Base-by-base conservation (phyloP, 2,888 invertebrate species). In the Synergus itoensis region DNA sequence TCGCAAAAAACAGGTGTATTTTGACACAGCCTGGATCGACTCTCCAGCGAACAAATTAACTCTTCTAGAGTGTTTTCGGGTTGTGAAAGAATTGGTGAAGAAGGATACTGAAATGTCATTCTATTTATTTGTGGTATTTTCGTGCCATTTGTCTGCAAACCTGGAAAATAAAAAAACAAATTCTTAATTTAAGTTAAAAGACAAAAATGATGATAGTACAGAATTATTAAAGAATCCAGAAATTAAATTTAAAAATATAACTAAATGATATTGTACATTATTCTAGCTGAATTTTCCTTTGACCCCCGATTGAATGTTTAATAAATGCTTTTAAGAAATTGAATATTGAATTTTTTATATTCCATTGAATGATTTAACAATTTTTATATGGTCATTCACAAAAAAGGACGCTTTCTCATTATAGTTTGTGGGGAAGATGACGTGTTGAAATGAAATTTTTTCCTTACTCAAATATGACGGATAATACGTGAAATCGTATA, bases 71-170 rank as follows among this genome's bases (percentile, higher is more conserved):
- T 84, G 18, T 94, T 93, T 0, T 91, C 88, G 0, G 93, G 93
- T 81, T 94, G 94, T 4, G 94, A 91, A 11, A 95, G 88, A 40
- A 94, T 92, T 0, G 95, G 95, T 0, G 93, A 93, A 69, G 94
- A 93, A 0, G 95, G 95, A 78, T 93, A 94, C 0, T 93, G 90
- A 87, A 95, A 94, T 36, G 93, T 94, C 85, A 95, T 94, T 65
- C 93, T 91, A 88, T 95, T 95, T 79, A 95, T 94, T 90, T 95
- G 95, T 0, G 93, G 91, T 0, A 92, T 86, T 60, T 78, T 86
- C 11, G 73, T 79, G 0, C 76, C 84, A 40, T 78, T 81, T 28
- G 62, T 76, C 0, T 43, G 57, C 11, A 78, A 67, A 73, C 87
- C 89, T 88, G 1, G 1, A 77, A 53, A 76, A 81, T 82, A 65